phyloP scores from a whole-genome alignment of 2,888 invertebrate genomes.

The Drosophila nr. perissopoda region DNA sequence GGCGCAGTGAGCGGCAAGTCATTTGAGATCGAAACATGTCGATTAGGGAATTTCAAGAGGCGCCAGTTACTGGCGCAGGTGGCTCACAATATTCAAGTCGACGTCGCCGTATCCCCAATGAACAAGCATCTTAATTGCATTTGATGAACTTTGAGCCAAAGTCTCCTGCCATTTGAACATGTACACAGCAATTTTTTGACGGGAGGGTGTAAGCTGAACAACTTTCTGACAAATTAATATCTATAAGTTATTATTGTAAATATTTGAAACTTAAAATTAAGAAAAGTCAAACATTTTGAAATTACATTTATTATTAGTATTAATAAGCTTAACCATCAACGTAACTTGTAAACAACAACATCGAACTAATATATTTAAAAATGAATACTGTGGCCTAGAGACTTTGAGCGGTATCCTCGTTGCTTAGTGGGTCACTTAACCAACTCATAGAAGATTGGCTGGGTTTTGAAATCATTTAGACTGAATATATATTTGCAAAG shows the following conservation, averaged over 20 bases:
- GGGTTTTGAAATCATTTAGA: background rate
- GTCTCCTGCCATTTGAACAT: conserved; percentile 55
- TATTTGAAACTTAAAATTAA: background rate
- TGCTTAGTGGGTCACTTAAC: background rate
- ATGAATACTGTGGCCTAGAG: background rate
- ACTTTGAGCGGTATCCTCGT: background rate
- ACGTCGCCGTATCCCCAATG: conserved; percentile 37
- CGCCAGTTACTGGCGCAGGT: conserved; percentile 78
- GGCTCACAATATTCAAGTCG: conserved; percentile 67
- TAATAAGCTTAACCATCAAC: background rate
- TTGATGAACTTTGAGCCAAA: conserved; percentile 83
- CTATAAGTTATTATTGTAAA: background rate
- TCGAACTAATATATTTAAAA: background rate
- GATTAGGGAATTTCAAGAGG: conserved; percentile 83
- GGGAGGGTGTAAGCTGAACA: conserved; percentile 10
- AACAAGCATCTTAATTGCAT: conserved; percentile 84
- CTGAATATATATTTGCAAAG: background rate
- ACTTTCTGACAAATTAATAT: conserved; percentile 50
- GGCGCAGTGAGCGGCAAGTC: conserved; percentile 66
- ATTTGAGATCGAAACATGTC: conserved; percentile 83
- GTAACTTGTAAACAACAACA: background rate
- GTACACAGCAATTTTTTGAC: conserved; percentile 39
- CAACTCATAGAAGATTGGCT: background rate
- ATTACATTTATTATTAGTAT: background rate
- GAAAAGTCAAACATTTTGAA: background rate